Base-by-base conservation (phyloP, 2,888 invertebrate genomes). In the Tipula lateralis region DNA sequence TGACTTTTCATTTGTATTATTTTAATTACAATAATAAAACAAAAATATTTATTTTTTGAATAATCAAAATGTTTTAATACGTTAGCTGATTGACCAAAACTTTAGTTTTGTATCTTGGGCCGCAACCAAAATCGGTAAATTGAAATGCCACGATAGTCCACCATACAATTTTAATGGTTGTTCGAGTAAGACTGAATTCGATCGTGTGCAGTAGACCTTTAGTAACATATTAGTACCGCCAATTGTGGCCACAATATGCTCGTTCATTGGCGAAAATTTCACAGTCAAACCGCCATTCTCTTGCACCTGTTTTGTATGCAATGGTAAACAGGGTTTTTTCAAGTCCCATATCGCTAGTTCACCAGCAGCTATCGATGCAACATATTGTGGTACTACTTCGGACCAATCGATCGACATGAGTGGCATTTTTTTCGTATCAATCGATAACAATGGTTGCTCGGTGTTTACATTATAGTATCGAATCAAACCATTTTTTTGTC, bases 401-500 rank as follows among this genome's bases (percentile, higher is more conserved):
- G 93, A 92, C 95, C 95, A 96, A 89, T 95, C 94, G 2, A 93
- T 93, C 50, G 92, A 91, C 88, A 93, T 91, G 13, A 95, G 88
- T 0, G 94, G 93, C 84, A 91, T 91, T 84, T 91, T 90, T 2
- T 92, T 92, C 7, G 92, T 91, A 88, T 94, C 93, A 83, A 95
- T 90, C 0, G 95, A 94, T 88, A 94, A 89, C 84, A 94, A 92
- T 1, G 93, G 92, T 86, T 92, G 92, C 86, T 93, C 93, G 80
- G 92, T 93, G 87, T 92, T 91, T 9, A 94, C 91, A 89, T 95
- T 95, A 87, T 94, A 95, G 88, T 95, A 92, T 86, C 93, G 92
- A 84, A 96, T 92, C 0, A 93, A 89, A n/a, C 95, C 95, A 87
- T 92, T 92, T 88, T 94, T 95, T 88, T 95, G 95, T 0, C 94